Evolutionary conservation across 2,797 vertebrate species (phyloP), one percentile per base, ranked within the genome.

Genomic region (Tapirus indicus): DNA sequence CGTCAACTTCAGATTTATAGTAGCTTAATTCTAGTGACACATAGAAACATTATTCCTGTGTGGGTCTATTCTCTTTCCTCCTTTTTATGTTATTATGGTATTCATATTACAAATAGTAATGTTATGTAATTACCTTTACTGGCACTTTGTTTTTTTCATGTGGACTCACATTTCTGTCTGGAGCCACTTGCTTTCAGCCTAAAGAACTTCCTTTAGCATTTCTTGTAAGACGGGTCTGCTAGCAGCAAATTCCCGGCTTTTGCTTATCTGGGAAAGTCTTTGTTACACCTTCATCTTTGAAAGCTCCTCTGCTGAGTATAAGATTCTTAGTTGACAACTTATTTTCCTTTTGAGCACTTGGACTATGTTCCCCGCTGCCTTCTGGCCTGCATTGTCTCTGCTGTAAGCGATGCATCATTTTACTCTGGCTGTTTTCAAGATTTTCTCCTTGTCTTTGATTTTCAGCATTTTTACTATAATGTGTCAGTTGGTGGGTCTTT

Each of bases 71-170:
- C 68, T 23, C 13, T 7, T 17, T 6, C 3, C 14, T 18, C 21
- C 3, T 16, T 6, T 20, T 18, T 0, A 12, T 0, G 44, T 23
- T 13, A 11, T 18, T 2, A 7, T 13, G 68, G 35, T 21, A 21
- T 9, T 4, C 27, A 23, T 2, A 1, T 6, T 6, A 7, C 23
- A 14, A 25, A 38, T 1, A 9, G 25, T 0, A 11, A 18, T 0
- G 20, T 44, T 20, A n/a, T 11, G 4, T 13, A 2, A 5, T 52
- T 12, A 16, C 38, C 38, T 74, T 38, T 54, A 32, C 2, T 4
- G 56, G 69, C 18, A 13, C n/a, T 9, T 29, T 58, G 35, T 5
- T 4, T 38, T 38, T 23, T n/a, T 38, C n/a, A 1, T 7, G 77
- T 3, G n/a, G 49, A 7, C 71, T 52, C 85, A 13, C 49, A 11